Evolutionary conservation across 2,888 invertebrate species (phyloP), one percentile per base, ranked within the genome.

Genomic region (Penaeus monodon): DNA sequence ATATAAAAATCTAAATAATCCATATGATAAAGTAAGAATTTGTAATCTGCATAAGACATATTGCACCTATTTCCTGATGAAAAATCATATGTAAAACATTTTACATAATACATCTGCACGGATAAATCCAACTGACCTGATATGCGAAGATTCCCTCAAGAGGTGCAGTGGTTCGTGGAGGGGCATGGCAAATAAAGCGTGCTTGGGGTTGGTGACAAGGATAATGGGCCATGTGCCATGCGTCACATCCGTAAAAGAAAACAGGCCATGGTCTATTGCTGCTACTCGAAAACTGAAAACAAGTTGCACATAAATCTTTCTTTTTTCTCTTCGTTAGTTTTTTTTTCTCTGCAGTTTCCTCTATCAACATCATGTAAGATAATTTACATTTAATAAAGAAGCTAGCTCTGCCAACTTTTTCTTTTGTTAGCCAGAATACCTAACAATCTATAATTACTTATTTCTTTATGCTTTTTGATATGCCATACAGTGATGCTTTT

Each of bases 141-240:
- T 95, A 92, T 97, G 96, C 80, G 96, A 95, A 1, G 97, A 97
- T 84, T 94, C 93, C 86, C 92, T 91, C 81, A 96, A 94, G 90
- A 94, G 93, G 88, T 94, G 92, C 76, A 95, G 91, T 68, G 97
- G 96, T 92, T 97, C 97, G 91, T 95, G 94, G 6, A 94, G 93
- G 2, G 96, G 95, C 93, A 97, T 95, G 77, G 94, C 92, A 92
- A 95, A 96, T 89, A 95, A 93, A 57, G 96, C 95, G 93, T 96
- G 94, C 93, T 97, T 98, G n/a, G 98, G 98, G 93, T 97, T 98
- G 78, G 97, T 97, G 29, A 98, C 94, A 90, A 98, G 93, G 74
- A 95, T 94, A 49, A 97, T 93, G 17, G 98, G 98, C 97, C 97
- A 97, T 27, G 94, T 93, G 90, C 95, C 94, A 92, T 96, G 95